phyloP scores from a whole-genome alignment of 2,113 vertebrate genomes.

The Lamprotornis superbus region DNA sequence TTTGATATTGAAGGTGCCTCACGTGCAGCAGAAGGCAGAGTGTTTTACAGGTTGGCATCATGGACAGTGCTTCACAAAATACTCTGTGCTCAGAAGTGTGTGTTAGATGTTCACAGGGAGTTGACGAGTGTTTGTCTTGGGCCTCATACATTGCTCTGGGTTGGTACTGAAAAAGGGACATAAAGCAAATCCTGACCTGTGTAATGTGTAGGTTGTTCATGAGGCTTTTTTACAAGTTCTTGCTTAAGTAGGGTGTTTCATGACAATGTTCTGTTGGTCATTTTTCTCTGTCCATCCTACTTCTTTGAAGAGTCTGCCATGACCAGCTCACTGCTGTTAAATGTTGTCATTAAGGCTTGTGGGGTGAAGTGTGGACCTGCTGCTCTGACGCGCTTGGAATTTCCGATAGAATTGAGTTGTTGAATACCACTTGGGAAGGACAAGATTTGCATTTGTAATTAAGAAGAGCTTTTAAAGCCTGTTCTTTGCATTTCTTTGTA shows the following conservation, averaged over 20 bases:
- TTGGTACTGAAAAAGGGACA: neutral
- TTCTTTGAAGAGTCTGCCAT: neutral
- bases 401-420: neutral
- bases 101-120: neutral
- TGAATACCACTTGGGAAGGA: neutral
- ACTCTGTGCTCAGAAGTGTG: neutral
- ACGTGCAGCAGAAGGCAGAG: neutral
- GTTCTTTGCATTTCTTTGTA: constrained; percentile 46
- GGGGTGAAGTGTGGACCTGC: neutral
- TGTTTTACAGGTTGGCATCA: fast-evolving
- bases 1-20: neutral
- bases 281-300: neutral
- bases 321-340: neutral
- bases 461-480: neutral
- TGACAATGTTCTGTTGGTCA: neutral
- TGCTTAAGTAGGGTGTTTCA: neutral
- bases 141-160: neutral
- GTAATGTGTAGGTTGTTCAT: neutral
- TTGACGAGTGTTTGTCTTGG: neutral
- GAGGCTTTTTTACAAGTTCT: neutral
- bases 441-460: constrained; percentile 26
- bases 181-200: neutral
- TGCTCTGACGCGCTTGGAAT: fast-evolving
- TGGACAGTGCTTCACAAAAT: neutral
- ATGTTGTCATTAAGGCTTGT: neutral